phyloP scores from a whole-genome alignment of 2,113 vertebrate species.

The Rhinoptilus africanus region DNA sequence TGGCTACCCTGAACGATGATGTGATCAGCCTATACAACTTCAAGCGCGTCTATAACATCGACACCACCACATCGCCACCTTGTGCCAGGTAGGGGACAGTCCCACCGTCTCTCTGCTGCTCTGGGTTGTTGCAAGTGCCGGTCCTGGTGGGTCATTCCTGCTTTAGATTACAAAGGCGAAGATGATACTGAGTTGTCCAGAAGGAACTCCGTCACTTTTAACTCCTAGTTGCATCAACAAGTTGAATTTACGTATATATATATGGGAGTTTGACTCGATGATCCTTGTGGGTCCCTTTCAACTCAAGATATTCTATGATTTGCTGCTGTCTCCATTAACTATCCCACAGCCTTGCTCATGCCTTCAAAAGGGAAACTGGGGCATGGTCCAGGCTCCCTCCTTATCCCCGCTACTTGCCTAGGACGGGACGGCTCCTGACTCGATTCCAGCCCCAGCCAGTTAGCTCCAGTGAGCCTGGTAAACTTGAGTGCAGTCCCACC shows the following conservation, averaged over 20 bases:
- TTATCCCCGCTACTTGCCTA: background rate
- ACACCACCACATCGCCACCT: constrained; percentile 78
- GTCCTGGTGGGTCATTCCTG: background rate
- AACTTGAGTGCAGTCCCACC: background rate
- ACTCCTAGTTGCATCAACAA: background rate
- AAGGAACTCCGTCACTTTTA: background rate
- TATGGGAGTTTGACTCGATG: background rate
- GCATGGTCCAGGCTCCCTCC: background rate
- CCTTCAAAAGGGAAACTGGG: background rate
- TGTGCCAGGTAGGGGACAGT: constrained; percentile 81
- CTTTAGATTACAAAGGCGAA: background rate
- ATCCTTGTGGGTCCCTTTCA: background rate
- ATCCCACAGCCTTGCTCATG: background rate
- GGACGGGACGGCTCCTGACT: background rate
- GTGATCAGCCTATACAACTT: constrained; percentile 96
- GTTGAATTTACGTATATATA: background rate
- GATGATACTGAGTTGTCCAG: background rate
- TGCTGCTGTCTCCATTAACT: background rate
- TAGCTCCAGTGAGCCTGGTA: background rate
- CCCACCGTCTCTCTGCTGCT: background rate
- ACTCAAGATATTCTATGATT: background rate
- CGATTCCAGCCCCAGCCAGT: background rate
- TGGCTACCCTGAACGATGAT: constrained; percentile 90
- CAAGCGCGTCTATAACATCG: constrained; percentile 83
- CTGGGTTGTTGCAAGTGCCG: background rate